phyloP scores from a whole-genome alignment of 2,797 vertebrate genomes.

The Delichon dasypus region DNA sequence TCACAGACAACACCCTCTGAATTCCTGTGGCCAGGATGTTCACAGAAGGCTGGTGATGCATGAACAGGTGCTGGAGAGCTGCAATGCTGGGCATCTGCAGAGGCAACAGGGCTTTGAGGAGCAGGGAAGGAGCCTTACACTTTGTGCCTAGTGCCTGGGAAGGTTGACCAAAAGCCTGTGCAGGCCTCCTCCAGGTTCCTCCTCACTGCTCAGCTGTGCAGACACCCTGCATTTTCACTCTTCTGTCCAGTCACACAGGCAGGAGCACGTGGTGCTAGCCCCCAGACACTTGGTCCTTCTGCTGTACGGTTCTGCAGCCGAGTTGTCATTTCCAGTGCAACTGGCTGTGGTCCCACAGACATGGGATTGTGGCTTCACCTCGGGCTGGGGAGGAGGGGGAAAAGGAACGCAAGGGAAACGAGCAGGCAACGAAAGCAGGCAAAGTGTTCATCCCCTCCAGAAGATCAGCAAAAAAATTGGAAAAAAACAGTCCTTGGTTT shows the following conservation, averaged over 20 bases:
- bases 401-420: neutral
- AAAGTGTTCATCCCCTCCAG: neutral
- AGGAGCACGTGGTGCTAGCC: neutral
- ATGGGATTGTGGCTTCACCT: slow-evolving; percentile 31
- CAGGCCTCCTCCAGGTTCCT: neutral
- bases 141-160: neutral
- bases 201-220: accelerated
- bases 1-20: neutral
- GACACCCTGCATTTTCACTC: neutral
- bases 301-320: slow-evolving; percentile 1
- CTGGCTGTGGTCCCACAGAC: slow-evolving; percentile 62
- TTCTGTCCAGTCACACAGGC: neutral
- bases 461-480: neutral
- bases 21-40: neutral
- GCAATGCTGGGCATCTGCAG: neutral
- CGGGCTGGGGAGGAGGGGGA: slow-evolving; percentile 23
- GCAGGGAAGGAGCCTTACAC: neutral
- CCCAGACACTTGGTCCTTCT: neutral
- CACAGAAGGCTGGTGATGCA: accelerated
- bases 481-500: neutral
- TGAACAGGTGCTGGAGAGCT: neutral
- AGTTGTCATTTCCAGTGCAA: slow-evolving; percentile 70
- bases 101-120: neutral
- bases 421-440: neutral
- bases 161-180: neutral